These are phyloP conservation scores for Epizoanthus stellaris DNA, from an alignment of 92 coral and sea anemone species.

Conservation along the genomic window DNA sequence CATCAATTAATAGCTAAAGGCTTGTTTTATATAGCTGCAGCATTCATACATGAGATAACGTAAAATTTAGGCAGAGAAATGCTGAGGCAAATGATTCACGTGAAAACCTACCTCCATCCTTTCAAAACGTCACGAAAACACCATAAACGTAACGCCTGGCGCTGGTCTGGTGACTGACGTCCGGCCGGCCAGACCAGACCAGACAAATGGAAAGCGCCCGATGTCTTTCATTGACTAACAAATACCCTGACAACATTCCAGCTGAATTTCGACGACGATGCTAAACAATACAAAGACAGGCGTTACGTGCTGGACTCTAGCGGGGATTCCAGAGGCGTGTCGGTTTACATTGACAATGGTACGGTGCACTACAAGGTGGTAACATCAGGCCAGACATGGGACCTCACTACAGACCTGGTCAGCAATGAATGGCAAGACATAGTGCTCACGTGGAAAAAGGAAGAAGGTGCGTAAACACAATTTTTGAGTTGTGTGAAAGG, in stretches of 20 bases:
- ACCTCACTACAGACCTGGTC: constrained; percentile 90
- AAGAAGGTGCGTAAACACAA: constrained; percentile 57
- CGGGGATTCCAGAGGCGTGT: constrained; percentile 90
- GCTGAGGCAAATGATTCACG: too few relatives aligned
- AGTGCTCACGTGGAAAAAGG: constrained; percentile 96
- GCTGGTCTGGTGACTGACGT: too few relatives aligned
- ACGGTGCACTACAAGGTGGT: constrained; percentile 86
- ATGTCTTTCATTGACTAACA: neutral
- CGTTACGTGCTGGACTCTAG: constrained; percentile 91
- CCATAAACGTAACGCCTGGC: neutral
- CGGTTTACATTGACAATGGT: constrained; percentile 81
- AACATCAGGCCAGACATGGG: constrained; percentile 92
- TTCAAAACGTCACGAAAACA: too few relatives aligned
- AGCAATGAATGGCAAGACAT: constrained; percentile 98
- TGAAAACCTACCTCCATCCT: too few relatives aligned
- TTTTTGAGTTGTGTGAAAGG: too few relatives aligned
- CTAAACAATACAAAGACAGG: constrained; percentile 84
- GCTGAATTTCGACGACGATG: constrained; percentile 94
- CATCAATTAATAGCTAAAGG: too few relatives aligned
- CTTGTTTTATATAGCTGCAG: too few relatives aligned
- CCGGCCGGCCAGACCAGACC: too few relatives aligned
- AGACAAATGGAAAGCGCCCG: too few relatives aligned
- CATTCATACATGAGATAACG: too few relatives aligned
- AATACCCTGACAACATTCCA: constrained; percentile 19
- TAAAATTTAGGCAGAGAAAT: too few relatives aligned